Evolutionary conservation across 2,888 invertebrate species (phyloP), one percentile per base, ranked within the genome.

Genomic region (Chesias legatella): DNA sequence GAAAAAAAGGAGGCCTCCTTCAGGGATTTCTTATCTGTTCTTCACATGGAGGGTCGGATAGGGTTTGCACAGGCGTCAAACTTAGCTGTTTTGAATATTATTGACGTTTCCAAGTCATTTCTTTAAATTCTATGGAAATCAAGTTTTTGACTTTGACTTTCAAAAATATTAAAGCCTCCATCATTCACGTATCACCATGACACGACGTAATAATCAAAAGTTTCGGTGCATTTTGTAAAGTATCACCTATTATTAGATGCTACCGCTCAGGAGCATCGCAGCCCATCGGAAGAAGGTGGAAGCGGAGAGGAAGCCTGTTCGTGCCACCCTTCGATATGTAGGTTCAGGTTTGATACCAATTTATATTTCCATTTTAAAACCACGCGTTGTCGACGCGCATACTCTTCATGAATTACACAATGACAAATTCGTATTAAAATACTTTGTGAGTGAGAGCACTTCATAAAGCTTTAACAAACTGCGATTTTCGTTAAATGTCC

Each of bases 231-330:
- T 33, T 30, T 40, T 39, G 42, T 35, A n/a, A n/a, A n/a, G n/a
- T n/a, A n/a, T n/a, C n/a, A n/a, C n/a, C n/a, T n/a, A n/a, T n/a
- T n/a, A n/a, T n/a, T n/a, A n/a, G n/a, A n/a, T n/a, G n/a, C n/a
- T n/a, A n/a, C n/a, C n/a, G n/a, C n/a, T n/a, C n/a, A n/a, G n/a
- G n/a, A n/a, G n/a, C n/a, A n/a, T 58, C 49, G 43, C 46, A 37
- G 39, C 54, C 17, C 58, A 56, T 51, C 63, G 73, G 71, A 72
- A 62, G 68, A 54, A 49, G 45, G 51, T 67, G 73, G 71, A 72
- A 63, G 67, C 42, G 45, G 42, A 45, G 51, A 54, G 56, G 56
- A 60, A 48, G 46, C 33, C 41, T 48, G 30, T n/a, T 10, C 38
- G 23, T 33, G 50, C 48, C 60, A 32, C 41, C 56, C 45, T 51